Conservation (phyloP, 1,140 invertebrate species). For the Delia radicum region DNA sequence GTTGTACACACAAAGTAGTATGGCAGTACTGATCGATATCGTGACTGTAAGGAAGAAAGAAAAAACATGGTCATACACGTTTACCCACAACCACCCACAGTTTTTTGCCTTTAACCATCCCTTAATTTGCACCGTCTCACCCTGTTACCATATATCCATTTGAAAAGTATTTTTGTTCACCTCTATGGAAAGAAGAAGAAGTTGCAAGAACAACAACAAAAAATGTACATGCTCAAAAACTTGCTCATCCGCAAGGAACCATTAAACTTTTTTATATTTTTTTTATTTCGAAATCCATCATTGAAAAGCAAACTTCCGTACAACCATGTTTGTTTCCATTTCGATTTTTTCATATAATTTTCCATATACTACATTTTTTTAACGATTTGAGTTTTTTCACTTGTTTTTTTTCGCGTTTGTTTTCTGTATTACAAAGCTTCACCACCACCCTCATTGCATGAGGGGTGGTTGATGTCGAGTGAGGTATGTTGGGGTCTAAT, state of each 20-base stretch:
- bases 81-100: conserved; percentile 10
- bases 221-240: conserved; percentile 33
- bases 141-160: background rate
- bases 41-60: background rate
- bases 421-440: background rate
- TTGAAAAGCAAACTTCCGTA: conserved; percentile 51
- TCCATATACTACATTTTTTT: conserved; percentile 23
- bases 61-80: background rate
- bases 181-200: background rate
- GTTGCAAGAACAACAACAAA: background rate
- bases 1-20: conserved; percentile 45
- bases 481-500: background rate
- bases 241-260: conserved; percentile 52
- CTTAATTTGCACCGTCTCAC: background rate
- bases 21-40: conserved; percentile 20
- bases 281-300: conserved; percentile 52
- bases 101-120: background rate
- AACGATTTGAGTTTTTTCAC: background rate
- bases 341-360: conserved; percentile 23
- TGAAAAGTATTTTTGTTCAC: no score
- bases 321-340: conserved; percentile 34
- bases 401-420: background rate
- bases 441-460: background rate
- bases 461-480: background rate
- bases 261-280: conserved; percentile 43